Percentiles rank a stretch among this genome's conserved stretches.
These are phyloP conservation scores for Papilio demoleus DNA, from an alignment of 2,888 invertebrate genomes.

Conservation along the genomic window DNA sequence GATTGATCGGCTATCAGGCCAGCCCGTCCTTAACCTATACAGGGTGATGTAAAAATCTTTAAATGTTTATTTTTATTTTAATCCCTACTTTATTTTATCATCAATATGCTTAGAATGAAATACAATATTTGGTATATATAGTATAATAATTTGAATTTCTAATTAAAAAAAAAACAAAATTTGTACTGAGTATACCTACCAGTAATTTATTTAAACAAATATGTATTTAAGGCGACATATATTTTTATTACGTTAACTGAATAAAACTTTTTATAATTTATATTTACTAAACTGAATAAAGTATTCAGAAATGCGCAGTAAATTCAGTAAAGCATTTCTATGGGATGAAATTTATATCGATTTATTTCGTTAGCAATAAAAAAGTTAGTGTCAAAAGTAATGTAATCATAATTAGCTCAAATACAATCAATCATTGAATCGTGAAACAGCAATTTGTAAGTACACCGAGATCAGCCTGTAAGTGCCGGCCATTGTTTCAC, in stretches of 20 bases:
- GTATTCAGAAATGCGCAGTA: neutral
- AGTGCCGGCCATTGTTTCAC: constrained; percentile 71
- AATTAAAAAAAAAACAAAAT: too few species aligned
- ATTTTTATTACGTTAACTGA: too few species aligned
- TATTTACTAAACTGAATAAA: too few species aligned
- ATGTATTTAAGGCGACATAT: too few species aligned
- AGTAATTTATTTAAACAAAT: too few species aligned
- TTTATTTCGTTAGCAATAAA: constrained; percentile 3
- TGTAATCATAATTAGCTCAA: constrained; percentile 15
- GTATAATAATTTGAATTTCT: too few species aligned
- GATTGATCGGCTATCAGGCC: constrained; percentile 77
- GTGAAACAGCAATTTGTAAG: constrained; percentile 41
- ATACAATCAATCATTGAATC: constrained; percentile 24
- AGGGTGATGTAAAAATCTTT: constrained; percentile 53
- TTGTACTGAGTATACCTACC: too few species aligned
- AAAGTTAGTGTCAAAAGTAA: constrained; percentile 15
- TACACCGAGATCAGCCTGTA: constrained; percentile 61
- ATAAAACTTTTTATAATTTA: too few species aligned
- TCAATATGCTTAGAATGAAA: too few species aligned
- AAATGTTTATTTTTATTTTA: too few species aligned
- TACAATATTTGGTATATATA: too few species aligned
- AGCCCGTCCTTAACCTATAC: constrained; percentile 54
- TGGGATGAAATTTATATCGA: neutral
- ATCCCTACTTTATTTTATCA: too few species aligned
- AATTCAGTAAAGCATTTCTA: neutral